Evolutionary conservation across 2,888 invertebrate genomes (phyloP).

Genomic region (Lordiphosa fenestrarum): DNA sequence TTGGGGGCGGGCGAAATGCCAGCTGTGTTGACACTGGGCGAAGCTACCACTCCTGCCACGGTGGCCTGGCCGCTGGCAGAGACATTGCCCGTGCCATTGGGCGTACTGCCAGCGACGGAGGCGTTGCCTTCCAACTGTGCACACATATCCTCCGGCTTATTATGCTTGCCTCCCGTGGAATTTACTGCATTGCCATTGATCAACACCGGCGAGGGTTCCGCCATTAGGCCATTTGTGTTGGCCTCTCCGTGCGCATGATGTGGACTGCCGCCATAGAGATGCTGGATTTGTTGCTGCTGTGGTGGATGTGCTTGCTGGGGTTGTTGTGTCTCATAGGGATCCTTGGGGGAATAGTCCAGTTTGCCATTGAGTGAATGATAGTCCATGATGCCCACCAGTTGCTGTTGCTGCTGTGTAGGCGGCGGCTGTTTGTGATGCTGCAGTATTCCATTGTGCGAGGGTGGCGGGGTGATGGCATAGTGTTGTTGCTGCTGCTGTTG

Average conservation of each 20-base stretch:
- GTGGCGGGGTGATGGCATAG: slow-evolving; percentile 71
- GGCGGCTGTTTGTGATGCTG: slow-evolving; percentile 49
- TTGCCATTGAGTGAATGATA: slow-evolving; percentile 77
- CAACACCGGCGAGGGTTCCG: slow-evolving; percentile 21
- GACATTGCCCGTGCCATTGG: slow-evolving; percentile 37
- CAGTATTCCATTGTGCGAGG: slow-evolving; percentile 62
- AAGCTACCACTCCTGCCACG: slow-evolving; percentile 1
- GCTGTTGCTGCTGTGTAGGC: slow-evolving; percentile 63
- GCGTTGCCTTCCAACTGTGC: slow-evolving; percentile 46
- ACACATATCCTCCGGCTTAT: slow-evolving; percentile 66
- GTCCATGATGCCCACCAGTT: slow-evolving; percentile 69
- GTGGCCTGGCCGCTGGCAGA: slow-evolving; percentile 14
- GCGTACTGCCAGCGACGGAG: slow-evolving; percentile 15
- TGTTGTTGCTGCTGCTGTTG: slow-evolving; percentile 67
- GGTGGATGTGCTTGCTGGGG: slow-evolving; percentile 38
- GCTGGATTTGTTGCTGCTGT: slow-evolving; percentile 63
- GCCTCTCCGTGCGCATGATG: slow-evolving; percentile 59
- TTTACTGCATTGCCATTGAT: slow-evolving; percentile 32
- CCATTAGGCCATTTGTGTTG: slow-evolving; percentile 27
- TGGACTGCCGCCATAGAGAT: slow-evolving; percentile 75
- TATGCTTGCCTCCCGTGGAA: slow-evolving; percentile 47
- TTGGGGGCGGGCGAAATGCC: slow-evolving; percentile 74
- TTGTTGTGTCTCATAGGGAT: slow-evolving; percentile 75
- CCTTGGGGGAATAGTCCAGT: slow-evolving; percentile 76
- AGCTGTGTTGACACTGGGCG: no score